Conservation (phyloP, 2,113 vertebrate genomes). For the Cyanoramphus novaezelandiae region DNA sequence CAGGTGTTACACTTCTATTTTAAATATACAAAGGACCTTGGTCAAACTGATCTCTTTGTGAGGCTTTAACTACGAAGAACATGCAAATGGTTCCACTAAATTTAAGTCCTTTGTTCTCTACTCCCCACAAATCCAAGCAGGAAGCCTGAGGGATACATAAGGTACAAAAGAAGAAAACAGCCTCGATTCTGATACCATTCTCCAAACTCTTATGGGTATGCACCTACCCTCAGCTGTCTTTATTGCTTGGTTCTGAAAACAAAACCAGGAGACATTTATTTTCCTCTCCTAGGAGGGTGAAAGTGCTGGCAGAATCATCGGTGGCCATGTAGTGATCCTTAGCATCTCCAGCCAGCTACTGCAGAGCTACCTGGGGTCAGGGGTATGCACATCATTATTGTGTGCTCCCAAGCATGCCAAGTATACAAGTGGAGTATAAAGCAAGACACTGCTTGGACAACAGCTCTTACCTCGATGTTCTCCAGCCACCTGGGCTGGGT, state of each 20-base stretch:
- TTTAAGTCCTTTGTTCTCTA: not conserved
- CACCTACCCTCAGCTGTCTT: not conserved
- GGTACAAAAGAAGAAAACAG: not conserved
- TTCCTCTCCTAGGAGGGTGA: not conserved
- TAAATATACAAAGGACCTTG: not conserved
- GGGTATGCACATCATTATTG: accelerated
- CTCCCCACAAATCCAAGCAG: not conserved
- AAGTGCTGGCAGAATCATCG: not conserved
- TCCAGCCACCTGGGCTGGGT: not conserved
- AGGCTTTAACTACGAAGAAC: not conserved
- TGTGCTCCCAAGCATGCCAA: not conserved
- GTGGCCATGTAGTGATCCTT: not conserved
- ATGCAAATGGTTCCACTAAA: not conserved
- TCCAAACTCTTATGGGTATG: not conserved
- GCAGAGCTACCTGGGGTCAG: not conserved
- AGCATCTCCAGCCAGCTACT: not conserved
- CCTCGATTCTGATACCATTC: not conserved
- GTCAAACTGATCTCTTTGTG: not conserved
- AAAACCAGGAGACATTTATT: not conserved
- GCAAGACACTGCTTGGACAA: not conserved
- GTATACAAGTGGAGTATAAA: not conserved
- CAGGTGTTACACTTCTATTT: not conserved
- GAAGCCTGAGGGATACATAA: not conserved
- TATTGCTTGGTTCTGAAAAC: not conserved
- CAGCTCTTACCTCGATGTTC: not conserved